Percentiles rank a stretch among this genome's conserved stretches.
Conservation (phyloP, 2,888 invertebrate species). For the Agrochola lychnidis region DNA sequence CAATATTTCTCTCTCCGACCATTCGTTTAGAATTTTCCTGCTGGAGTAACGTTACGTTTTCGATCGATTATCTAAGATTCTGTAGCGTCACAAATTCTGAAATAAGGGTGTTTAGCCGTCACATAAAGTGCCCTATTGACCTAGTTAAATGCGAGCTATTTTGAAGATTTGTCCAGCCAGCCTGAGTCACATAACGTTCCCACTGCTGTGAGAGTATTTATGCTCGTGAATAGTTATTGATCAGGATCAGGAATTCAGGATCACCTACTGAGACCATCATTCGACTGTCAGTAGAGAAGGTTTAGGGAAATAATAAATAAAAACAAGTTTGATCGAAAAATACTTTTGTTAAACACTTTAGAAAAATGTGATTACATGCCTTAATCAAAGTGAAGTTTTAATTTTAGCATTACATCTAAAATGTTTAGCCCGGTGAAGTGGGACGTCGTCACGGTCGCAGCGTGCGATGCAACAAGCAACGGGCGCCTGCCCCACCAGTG, state of each 20-base stretch:
- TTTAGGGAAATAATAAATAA: conserved; percentile 39
- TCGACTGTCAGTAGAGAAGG: neutral
- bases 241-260: neutral
- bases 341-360: conserved; percentile 80
- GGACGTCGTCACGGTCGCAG: conserved; percentile 19
- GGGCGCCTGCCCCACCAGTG: conserved; percentile 43
- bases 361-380: conserved; percentile 78
- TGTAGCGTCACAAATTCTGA: no score
- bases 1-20: no score
- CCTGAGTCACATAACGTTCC: no score
- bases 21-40: no score
- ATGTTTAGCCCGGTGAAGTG: conserved; percentile 50
- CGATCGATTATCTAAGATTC: no score
- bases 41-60: no score
- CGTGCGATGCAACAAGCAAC: neutral
- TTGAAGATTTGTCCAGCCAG: no score
- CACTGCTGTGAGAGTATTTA: no score
- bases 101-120: no score
- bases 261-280: neutral
- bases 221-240: no score
- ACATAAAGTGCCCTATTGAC: no score
- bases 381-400: conserved; percentile 73
- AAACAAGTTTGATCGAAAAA: conserved; percentile 73
- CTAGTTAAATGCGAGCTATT: no score
- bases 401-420: conserved; percentile 68